These are phyloP conservation scores for Paramormyrops hopkinsi DNA, from an alignment of 2,797 vertebrate genomes.

Conservation along the genomic window DNA sequence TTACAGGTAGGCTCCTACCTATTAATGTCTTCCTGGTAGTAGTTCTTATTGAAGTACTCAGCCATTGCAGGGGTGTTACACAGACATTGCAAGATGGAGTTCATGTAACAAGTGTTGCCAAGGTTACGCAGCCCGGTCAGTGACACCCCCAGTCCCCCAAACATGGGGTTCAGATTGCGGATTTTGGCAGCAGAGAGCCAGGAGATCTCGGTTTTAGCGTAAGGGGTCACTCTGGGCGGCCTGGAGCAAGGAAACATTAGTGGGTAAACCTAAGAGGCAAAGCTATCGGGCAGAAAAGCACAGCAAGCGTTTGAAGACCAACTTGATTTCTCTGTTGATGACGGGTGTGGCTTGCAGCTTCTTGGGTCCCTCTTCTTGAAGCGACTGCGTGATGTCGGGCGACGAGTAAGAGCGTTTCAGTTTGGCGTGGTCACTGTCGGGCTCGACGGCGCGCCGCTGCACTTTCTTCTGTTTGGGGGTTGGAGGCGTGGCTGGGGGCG, in stretches of 20 bases:
- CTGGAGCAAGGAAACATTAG: constrained; percentile 44
- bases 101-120: constrained; percentile 78
- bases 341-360: constrained; percentile 67
- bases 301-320: constrained; percentile 34
- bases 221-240: constrained; percentile 59
- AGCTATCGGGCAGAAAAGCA: neutral
- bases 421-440: constrained; percentile 74
- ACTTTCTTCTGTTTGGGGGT: constrained; percentile 72
- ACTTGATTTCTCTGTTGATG: constrained; percentile 95
- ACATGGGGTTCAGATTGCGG: constrained; percentile 87
- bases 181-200: constrained; percentile 89
- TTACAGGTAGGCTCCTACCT: constrained; percentile 67
- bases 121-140: constrained; percentile 74
- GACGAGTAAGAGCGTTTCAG: constrained; percentile 97
- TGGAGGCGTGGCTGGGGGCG: constrained; percentile 77
- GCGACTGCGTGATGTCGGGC: constrained; percentile 88
- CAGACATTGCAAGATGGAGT: constrained; percentile 78
- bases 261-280: neutral
- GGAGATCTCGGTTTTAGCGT: constrained; percentile 80
- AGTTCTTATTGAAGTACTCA: constrained; percentile 90
- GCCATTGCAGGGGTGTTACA: constrained; percentile 85
- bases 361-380: constrained; percentile 77
- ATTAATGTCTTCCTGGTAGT: constrained; percentile 89
- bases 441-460: constrained; percentile 33
- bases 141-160: constrained; percentile 80